Conservation (phyloP, 2,888 invertebrate genomes). For the Scaptomyza polygonia region DNA sequence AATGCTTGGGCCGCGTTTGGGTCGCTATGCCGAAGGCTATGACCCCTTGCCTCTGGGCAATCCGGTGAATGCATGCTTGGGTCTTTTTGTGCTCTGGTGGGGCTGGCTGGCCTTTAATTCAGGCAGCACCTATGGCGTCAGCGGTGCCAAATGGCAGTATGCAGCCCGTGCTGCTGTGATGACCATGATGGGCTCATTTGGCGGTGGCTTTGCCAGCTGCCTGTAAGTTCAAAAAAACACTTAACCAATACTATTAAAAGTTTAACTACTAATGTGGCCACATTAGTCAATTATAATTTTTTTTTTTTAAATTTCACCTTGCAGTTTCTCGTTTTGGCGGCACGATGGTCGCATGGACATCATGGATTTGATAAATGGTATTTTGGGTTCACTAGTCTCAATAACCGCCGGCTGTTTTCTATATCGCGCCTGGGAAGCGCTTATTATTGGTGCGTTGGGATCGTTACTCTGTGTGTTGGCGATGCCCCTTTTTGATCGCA, state of each 20-base stretch:
- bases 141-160: constrained; percentile 95
- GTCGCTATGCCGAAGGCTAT: constrained; percentile 91
- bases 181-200: constrained; percentile 96
- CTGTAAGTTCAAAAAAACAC: constrained; percentile 81
- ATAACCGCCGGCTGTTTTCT: constrained; percentile 95
- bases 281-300: too few relatives aligned
- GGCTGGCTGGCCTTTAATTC: constrained; percentile 98
- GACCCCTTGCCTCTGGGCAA: constrained; percentile 92
- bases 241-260: neutral
- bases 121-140: constrained; percentile 92
- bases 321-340: constrained; percentile 87
- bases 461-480: constrained; percentile 89
- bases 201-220: constrained; percentile 89
- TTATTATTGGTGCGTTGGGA: constrained; percentile 92
- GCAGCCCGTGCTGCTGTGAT: constrained; percentile 95
- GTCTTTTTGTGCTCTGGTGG: constrained; percentile 97
- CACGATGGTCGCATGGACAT: constrained; percentile 91
- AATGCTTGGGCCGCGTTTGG: constrained; percentile 94
- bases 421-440: constrained; percentile 93
- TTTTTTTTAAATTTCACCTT: constrained; percentile 21
- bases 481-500: constrained; percentile 90
- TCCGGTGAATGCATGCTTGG: constrained; percentile 96
- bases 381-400: constrained; percentile 93
- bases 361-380: constrained; percentile 93
- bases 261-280: too few relatives aligned